phyloP scores from a whole-genome alignment of 2,113 vertebrate species.

The Puffinus mauretanicus region DNA sequence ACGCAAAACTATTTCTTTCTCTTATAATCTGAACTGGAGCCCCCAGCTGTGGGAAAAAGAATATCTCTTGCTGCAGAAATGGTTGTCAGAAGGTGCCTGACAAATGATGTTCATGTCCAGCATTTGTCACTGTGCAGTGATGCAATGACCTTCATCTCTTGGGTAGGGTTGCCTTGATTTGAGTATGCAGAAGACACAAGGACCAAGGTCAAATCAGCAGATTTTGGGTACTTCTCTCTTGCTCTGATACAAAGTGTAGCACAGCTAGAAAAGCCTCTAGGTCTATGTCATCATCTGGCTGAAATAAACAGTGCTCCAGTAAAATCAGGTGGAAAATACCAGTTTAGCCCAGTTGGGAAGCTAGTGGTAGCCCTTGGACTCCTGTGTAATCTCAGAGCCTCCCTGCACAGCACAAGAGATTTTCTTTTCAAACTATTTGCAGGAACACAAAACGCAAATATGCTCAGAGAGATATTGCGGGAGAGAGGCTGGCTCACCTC shows the following conservation, averaged over 20 bases:
- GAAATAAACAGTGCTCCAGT: neutral
- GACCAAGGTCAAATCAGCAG: neutral
- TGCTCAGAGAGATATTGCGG: rapidly evolving
- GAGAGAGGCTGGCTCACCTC: neutral
- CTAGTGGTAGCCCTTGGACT: neutral
- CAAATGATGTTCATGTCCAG: neutral
- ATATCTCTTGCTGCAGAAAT: neutral
- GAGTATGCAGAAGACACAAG: neutral
- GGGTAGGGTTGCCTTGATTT: neutral
- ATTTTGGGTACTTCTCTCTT: neutral
- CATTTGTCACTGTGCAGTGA: neutral
- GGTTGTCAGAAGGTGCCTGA: neutral
- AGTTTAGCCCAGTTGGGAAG: neutral
- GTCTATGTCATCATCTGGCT: neutral
- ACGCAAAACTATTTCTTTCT: neutral
- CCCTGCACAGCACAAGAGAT: neutral
- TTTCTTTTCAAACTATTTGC: neutral
- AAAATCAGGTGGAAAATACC: neutral
- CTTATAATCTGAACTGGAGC: neutral
- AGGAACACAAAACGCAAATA: neutral
- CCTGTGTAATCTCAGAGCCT: neutral
- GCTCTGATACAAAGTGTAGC: neutral
- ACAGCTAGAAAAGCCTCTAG: neutral
- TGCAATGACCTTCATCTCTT: neutral
- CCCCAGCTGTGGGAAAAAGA: neutral